Percentiles rank a stretch among this genome's conserved stretches.
These are phyloP conservation scores for Adrianichthys oophorus DNA, from an alignment of 2,797 vertebrate genomes.

Conservation along the genomic window DNA sequence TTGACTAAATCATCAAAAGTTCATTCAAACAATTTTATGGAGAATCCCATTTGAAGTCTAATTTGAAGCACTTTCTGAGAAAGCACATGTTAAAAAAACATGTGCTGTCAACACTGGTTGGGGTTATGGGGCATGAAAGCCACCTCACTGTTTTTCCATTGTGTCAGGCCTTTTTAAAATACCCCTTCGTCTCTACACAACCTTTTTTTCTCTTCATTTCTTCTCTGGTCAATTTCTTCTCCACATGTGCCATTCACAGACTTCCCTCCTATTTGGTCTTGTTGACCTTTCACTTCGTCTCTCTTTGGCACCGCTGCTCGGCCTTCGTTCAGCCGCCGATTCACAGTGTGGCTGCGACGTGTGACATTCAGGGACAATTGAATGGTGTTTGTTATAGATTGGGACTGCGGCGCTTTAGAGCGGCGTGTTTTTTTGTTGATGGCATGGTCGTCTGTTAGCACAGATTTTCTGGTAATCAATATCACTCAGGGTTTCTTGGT, in stretches of 20 bases:
- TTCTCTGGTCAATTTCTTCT: constrained; percentile 47
- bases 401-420: constrained; percentile 40
- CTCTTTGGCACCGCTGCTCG: constrained; percentile 31
- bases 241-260: constrained; percentile 41
- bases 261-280: constrained; percentile 50
- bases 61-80: neutral
- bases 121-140: constrained; percentile 16
- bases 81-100: constrained; percentile 16
- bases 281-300: constrained; percentile 59
- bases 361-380: constrained; percentile 78
- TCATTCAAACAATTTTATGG: no score
- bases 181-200: constrained; percentile 38
- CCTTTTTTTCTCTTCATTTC: constrained; percentile 18
- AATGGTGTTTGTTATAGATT: constrained; percentile 63
- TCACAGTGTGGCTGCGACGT: constrained; percentile 57
- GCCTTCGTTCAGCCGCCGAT: constrained; percentile 53
- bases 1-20: no score
- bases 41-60: no score
- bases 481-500: constrained; percentile 26
- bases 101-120: constrained; percentile 13
- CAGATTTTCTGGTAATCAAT: constrained; percentile 47
- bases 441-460: constrained; percentile 30
- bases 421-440: constrained; percentile 32
- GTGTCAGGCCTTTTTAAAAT: constrained; percentile 30
- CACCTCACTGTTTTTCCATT: constrained; percentile 36